Evolutionary conservation across 2,888 invertebrate genomes (phyloP), one percentile per base, ranked within the genome.

Genomic region (Athripsodes cinereus): DNA sequence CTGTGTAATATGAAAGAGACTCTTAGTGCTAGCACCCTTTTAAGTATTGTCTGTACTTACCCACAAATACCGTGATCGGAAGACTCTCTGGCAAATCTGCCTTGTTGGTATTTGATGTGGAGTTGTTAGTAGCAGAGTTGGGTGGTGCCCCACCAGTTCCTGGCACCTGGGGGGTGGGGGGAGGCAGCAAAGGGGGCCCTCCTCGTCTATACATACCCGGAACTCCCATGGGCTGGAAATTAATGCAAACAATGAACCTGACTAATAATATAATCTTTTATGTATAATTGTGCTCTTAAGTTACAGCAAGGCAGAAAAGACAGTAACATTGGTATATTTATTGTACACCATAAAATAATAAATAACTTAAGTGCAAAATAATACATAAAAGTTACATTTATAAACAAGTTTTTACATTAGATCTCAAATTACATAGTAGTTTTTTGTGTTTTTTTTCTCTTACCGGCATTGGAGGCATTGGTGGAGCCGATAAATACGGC

Each of bases 11-110:
- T n/a, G n/a, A n/a, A n/a, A n/a, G n/a, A n/a, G n/a, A n/a, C n/a
- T n/a, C n/a, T n/a, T n/a, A n/a, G n/a, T n/a, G n/a, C n/a, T n/a
- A n/a, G n/a, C n/a, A n/a, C n/a, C n/a, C n/a, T n/a, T n/a, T n/a
- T n/a, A n/a, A n/a, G n/a, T n/a, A n/a, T n/a, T n/a, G n/a, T n/a
- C 3, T 26, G 26, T 26, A 26, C 71, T 68, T 71, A 84, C 97
- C 97, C 52, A 98, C 92, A 78, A 98, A 98, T 2, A 98, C 96
- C 1, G 98, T 98, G 34, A 98, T 95, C 1, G 94, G 87, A 0
- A 96, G 96, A 0, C 94, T 93, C 52, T 86, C 85, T 54, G 55
- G 59, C 2, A 65, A 62, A 44, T 67, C 66, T 21, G 52, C 54
- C 20, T 58, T 59, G 11, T 34, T 54, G 61, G 75, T 72, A 69